Conservation (phyloP, 2,797 vertebrate species). For the Vultur gryphus region DNA sequence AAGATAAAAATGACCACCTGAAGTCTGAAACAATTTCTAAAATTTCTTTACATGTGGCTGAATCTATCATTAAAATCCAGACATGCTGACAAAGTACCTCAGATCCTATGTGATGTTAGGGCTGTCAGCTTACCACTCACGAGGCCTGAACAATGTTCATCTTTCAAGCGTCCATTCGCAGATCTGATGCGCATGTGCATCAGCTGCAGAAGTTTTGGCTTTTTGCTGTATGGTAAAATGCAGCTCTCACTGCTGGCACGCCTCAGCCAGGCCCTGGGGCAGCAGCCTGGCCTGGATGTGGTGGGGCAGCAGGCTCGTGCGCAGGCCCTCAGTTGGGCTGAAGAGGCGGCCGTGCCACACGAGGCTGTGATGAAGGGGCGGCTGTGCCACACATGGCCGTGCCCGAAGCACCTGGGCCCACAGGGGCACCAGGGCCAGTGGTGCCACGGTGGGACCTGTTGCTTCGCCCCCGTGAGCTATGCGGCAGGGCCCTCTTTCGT, state of each 20-base stretch:
- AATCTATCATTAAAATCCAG: neutral
- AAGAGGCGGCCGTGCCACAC: fast-evolving
- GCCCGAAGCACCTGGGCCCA: fast-evolving
- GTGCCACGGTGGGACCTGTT: fast-evolving
- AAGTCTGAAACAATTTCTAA: neutral
- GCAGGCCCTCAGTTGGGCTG: too few relatives aligned
- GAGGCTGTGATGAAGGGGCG: neutral
- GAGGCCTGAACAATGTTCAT: neutral
- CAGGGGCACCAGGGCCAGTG: fast-evolving
- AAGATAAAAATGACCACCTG: neutral
- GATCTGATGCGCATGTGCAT: fast-evolving
- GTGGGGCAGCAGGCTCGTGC: fast-evolving
- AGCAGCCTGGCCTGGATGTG: neutral
- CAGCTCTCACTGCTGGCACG: neutral
- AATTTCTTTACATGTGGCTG: neutral
- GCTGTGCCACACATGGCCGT: fast-evolving
- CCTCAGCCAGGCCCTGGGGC: neutral
- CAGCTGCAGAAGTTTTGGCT: neutral
- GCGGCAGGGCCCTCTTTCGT: fast-evolving
- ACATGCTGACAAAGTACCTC: neutral
- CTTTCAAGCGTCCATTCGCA: neutral
- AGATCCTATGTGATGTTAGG: neutral
- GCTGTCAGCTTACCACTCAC: neutral
- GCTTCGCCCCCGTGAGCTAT: fast-evolving
- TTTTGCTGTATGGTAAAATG: neutral